Evolutionary conservation across 2,797 vertebrate species (phyloP).

Genomic region (Falco biarmicus): DNA sequence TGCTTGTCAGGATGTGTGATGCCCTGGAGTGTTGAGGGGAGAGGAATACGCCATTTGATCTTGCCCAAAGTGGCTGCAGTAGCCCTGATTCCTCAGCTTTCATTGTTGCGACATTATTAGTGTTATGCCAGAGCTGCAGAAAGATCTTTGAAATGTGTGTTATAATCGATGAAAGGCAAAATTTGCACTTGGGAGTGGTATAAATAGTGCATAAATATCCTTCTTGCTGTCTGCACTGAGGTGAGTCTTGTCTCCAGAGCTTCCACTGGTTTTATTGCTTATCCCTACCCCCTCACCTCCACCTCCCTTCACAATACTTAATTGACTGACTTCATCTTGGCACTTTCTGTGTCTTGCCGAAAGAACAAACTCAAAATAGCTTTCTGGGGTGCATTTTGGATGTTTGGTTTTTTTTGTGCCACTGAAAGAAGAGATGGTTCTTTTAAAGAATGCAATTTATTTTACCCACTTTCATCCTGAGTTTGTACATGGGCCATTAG

Average conservation of each 20-base stretch:
- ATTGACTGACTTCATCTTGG: constrained; percentile 18
- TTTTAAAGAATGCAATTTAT: constrained; percentile 37
- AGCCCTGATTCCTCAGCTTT: neutral
- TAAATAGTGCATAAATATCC: constrained; percentile 48
- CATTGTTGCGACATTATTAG: neutral
- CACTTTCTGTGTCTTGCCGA: neutral
- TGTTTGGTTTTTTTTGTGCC: neutral
- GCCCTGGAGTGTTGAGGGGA: neutral
- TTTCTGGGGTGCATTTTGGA: neutral
- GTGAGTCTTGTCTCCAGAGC: constrained; percentile 47
- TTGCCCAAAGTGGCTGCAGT: neutral
- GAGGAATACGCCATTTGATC: neutral
- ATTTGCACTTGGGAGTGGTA: constrained; percentile 17
- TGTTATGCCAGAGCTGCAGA: neutral
- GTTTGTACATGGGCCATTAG: constrained; percentile 42
- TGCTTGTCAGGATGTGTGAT: neutral
- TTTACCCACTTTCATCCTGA: constrained; percentile 34
- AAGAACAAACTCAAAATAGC: constrained; percentile 46
- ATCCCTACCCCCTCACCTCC: too few relatives aligned
- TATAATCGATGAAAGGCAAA: constrained; percentile 16
- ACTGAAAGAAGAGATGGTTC: neutral
- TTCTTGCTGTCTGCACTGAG: constrained; percentile 27
- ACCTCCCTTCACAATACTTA: neutral
- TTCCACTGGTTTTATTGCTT: constrained; percentile 18
- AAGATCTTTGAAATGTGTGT: neutral